Percentiles rank a stretch among this genome's conserved stretches.
phyloP scores from a whole-genome alignment of 1,140 invertebrate species.

The Chelonus insularis region DNA sequence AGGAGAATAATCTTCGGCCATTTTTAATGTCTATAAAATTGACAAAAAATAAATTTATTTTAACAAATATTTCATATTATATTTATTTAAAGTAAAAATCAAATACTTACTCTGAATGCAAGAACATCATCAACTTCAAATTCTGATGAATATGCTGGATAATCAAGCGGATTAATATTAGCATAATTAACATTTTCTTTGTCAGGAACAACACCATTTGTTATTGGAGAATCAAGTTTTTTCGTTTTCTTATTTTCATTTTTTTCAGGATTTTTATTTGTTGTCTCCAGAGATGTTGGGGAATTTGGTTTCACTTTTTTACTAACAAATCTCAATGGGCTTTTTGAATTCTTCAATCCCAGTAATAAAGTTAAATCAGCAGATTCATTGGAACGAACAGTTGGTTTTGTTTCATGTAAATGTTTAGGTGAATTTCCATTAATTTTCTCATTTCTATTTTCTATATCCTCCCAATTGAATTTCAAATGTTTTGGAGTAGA shows the following conservation, averaged over 20 bases:
- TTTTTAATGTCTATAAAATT: conserved; percentile 40
- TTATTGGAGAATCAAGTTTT: neutral
- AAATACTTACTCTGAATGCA: conserved; percentile 41
- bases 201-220: neutral
- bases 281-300: neutral
- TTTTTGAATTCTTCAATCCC: conserved; percentile 36
- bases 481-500: conserved; percentile 16
- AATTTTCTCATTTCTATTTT: conserved; percentile 1
- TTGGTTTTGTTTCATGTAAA: neutral
- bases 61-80: neutral
- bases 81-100: neutral
- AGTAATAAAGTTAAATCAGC: conserved; percentile 36
- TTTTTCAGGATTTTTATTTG: too few species aligned
- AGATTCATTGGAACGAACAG: neutral
- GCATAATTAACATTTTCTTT: conserved; percentile 3
- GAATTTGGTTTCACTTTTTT: conserved; percentile 25
- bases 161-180: conserved; percentile 18
- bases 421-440: neutral
- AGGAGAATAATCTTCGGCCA: conserved; percentile 40
- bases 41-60: neutral
- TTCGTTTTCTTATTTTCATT: neutral
- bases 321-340: conserved; percentile 38
- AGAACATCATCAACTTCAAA: conserved; percentile 34
- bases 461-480: neutral
- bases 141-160: conserved; percentile 21